A percentile compares a stretch with the other conserved stretches of the same genome.
These are phyloP conservation scores for Emydura subglobosa DNA, from an alignment of 2,113 vertebrate species.

Conservation along the genomic window DNA sequence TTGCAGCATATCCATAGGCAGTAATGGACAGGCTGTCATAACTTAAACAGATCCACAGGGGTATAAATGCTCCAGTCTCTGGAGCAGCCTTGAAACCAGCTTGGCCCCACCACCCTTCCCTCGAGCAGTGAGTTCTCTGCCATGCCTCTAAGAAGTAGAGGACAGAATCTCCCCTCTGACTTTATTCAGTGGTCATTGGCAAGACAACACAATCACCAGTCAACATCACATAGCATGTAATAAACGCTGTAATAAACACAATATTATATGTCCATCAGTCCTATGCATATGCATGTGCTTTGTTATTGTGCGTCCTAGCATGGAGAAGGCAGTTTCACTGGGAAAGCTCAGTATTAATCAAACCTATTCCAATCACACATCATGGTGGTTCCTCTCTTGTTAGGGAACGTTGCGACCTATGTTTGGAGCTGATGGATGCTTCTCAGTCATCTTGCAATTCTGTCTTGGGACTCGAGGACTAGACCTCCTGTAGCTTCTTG, in stretches of 20 bases:
- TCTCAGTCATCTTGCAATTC: neutral
- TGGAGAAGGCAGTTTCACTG: neutral
- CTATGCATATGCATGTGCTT: neutral
- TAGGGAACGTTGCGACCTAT: neutral
- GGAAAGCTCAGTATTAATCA: neutral
- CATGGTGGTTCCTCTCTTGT: neutral
- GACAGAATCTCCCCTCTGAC: neutral
- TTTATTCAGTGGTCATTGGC: neutral
- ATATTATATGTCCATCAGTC: neutral
- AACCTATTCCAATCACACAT: neutral
- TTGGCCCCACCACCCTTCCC: neutral
- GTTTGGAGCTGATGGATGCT: neutral
- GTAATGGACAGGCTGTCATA: neutral
- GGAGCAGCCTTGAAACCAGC: neutral
- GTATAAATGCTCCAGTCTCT: neutral
- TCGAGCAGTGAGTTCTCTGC: neutral
- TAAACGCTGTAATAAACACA: neutral
- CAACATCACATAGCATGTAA: neutral
- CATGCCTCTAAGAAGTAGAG: neutral
- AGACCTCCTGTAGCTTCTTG: neutral
- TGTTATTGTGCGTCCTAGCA: neutral
- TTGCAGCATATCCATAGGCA: neutral
- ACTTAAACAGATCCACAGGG: neutral
- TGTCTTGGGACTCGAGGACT: neutral
- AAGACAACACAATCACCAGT: neutral